Evolutionary conservation across 2,113 vertebrate species (phyloP).

Genomic region (Amazona vittata): DNA sequence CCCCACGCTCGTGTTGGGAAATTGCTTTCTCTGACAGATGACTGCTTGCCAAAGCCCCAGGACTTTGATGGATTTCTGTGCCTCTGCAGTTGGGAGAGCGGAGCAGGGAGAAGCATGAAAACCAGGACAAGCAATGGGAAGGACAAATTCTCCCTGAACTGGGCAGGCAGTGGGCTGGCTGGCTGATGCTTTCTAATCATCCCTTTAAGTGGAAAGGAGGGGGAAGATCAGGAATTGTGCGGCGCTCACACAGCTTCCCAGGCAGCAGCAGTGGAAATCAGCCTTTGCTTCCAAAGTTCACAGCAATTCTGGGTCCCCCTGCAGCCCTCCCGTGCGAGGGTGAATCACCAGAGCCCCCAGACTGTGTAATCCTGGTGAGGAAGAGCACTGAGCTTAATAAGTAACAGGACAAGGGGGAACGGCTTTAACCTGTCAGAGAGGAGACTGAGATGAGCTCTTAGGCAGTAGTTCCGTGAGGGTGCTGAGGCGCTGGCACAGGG

Average conservation of each 20-base stretch:
- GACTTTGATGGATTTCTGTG: background rate
- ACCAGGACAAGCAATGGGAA: background rate
- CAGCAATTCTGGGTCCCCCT: background rate
- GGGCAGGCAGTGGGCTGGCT: rapidly evolving
- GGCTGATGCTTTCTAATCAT: background rate
- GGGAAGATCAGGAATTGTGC: background rate
- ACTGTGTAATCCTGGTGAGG: background rate
- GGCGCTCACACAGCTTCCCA: background rate
- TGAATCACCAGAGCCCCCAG: background rate
- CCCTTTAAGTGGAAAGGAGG: background rate
- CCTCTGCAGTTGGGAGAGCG: background rate
- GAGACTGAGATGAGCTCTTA: background rate
- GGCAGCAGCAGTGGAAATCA: background rate
- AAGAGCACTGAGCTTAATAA: background rate
- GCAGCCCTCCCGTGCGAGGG: background rate
- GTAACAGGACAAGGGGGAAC: background rate
- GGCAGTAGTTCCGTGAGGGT: background rate
- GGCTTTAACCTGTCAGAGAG: background rate
- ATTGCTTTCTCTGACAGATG: background rate
- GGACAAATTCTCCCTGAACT: background rate
- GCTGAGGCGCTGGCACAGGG: too few species aligned
- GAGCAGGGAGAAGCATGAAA: background rate
- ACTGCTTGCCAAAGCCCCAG: background rate
- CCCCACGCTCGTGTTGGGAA: background rate
- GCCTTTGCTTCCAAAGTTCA: background rate